Conservation (phyloP, 2,797 vertebrate genomes). For the Acipenser ruthenus region DNA sequence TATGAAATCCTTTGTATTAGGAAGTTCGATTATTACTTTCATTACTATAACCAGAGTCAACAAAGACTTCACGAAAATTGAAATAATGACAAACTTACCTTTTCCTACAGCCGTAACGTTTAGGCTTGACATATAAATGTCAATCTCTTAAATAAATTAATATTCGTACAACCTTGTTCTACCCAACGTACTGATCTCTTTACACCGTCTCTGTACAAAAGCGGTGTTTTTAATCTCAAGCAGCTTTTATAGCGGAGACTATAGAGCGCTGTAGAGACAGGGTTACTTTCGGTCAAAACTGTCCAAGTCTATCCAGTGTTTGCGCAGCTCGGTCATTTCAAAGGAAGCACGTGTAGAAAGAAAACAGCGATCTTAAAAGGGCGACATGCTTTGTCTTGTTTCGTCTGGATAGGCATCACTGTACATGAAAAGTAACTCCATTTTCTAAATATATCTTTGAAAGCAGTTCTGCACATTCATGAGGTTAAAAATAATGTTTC, state of each 20-base stretch:
- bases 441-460: no score
- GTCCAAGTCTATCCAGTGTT: conserved; percentile 11
- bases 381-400: conserved; percentile 16
- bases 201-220: conserved; percentile 35
- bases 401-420: no score
- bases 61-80: not conserved
- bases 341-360: conserved; percentile 60
- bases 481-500: no score
- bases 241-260: conserved; percentile 55
- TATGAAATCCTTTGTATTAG: no score
- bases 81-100: conserved; percentile 32
- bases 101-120: conserved; percentile 15
- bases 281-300: conserved; percentile 66
- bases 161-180: conserved; percentile 2
- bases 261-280: conserved; percentile 35
- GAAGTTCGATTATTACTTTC: no score
- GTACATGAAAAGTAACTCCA: no score
- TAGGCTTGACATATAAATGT: conserved; percentile 31
- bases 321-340: conserved; percentile 45
- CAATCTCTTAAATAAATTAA: conserved; percentile 16
- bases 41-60: not conserved
- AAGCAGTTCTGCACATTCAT: no score
- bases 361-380: conserved; percentile 62
- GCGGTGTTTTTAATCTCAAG: conserved; percentile 36
- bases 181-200: conserved; percentile 7